Evolutionary conservation across 2,113 vertebrate species (phyloP).

Genomic region (Sciurus niger): DNA sequence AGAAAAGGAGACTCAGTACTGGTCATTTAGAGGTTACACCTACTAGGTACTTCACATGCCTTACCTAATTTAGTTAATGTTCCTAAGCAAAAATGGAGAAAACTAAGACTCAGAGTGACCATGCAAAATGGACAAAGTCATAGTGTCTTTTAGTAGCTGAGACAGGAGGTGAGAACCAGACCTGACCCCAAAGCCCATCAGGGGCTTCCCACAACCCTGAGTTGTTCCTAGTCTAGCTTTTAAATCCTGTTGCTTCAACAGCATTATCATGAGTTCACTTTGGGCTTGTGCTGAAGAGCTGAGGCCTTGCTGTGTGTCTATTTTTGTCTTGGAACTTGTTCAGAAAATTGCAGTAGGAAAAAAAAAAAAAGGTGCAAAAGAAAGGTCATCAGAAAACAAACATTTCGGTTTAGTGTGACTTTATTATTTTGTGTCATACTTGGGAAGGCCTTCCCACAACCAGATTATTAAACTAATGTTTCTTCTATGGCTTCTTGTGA

Average conservation of each 20-base stretch:
- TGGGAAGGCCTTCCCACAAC: constrained; percentile 3
- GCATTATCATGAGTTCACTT: background rate
- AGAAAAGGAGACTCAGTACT: background rate
- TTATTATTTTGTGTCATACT: background rate
- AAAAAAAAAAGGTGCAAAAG: background rate
- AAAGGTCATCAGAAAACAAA: constrained; percentile 51
- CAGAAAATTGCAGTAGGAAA: background rate
- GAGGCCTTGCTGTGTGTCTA: background rate
- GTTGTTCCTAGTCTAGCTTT: background rate
- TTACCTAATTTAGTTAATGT: background rate
- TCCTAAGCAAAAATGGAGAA: background rate
- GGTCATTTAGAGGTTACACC: background rate
- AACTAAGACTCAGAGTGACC: background rate
- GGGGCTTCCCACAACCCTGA: background rate
- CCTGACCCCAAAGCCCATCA: background rate
- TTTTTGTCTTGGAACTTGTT: constrained; percentile 51
- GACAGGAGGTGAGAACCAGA: background rate
- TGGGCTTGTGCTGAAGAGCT: background rate
- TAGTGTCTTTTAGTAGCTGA: background rate
- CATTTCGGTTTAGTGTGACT: background rate
- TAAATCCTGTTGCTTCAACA: background rate
- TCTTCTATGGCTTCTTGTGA: background rate
- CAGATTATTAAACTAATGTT: background rate
- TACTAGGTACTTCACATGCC: background rate
- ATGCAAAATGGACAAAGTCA: background rate